Base-by-base conservation (phyloP, 2,888 invertebrate genomes). In the Macrophya annulata region DNA sequence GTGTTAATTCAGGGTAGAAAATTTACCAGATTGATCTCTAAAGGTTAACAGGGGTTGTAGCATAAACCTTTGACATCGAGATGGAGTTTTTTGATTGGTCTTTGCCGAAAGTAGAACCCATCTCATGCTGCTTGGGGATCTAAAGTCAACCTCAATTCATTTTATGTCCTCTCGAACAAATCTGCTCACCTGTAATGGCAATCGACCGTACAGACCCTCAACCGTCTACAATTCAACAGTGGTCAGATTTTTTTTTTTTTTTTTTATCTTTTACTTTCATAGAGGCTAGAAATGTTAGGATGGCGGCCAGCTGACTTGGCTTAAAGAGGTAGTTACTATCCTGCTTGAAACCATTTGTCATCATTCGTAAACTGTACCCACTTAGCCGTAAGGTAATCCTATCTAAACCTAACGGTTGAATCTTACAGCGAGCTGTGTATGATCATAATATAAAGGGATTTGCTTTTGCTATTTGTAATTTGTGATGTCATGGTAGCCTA, bases 1-100 rank as follows among this genome's bases (percentile, higher is more conserved):
- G 21, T 21, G 51, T 43, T 25, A 55, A 48, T 48, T 77, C 6
- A 10, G 51, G 77, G 55, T 55, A 17, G 17, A 77, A 77, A 25
- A 25, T 48, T n/a, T 5, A 51, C 25, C 77, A 77, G 37, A 77
- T 77, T 37, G 55, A 77, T 77, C 77, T 77, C 77, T 31, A 8
- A 25, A 51, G 55, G 77, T 55, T 51, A 37, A 77, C 55, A 51
- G 68, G 77, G 77, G 77, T 37, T 55, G 77, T 31, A 55, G 37
- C 17, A 37, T 55, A 15, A 55, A 77, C 77, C 77, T 77, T 37
- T 51, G 51, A 51, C 25, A 55, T 55, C 31, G 31, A 31, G 51
- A 37, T 17, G 6, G 48, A 51, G 74, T 31, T n/a, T 77, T 77
- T 77, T 77, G 77, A 77, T 77, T 77, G 55, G 51, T 37, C 77